Base-by-base conservation (phyloP, 2,797 vertebrate genomes). In the Brachymystax lenok region DNA sequence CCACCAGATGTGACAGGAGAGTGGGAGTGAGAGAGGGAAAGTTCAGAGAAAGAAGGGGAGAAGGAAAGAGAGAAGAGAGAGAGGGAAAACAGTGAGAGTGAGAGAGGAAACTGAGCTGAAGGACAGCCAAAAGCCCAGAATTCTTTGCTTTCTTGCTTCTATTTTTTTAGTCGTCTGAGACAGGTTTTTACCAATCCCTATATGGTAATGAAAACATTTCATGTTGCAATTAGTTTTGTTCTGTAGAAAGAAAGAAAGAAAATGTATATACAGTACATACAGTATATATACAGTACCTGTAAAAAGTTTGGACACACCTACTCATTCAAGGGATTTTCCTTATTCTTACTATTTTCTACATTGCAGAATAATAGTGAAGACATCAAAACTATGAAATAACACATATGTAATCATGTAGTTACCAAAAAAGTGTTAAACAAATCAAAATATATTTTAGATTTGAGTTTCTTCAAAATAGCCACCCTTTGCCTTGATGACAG, bases 1-100 rank as follows among this genome's bases (percentile, higher is more conserved):
- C 92, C 94, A 95, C 95, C 95, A 96, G 95, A 96, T 96, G 96
- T 96, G 92, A 88, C 89, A 79, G 79, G 19, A 80, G 82, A 80
- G 81, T 77, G 88, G 80, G 82, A 85, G 87, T 68, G 81, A 77
- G 87, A 88, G 82, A 80, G 83, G 80, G 83, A 84, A 85, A 76
- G 82, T 84, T 74, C 75, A 54, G 66, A 79, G 75, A 85, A 76
- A 82, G 79, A 83, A 79, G 83, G 30, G n/a, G 30, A 35, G 56
- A 74, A 28, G 66, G 61, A 52, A 35, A 46, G 17, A 40, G 64
- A 35, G 71, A 73, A 51, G 73, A 74, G 66, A 50, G 83, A 81
- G 81, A 87, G 71, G 61, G 77, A 73, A 86, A 77, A 76, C 77
- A 78, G 81, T 79, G 17, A 28, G 30, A 21, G 61, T 73, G 70